These are phyloP conservation scores for Lophochroa leadbeateri DNA, from an alignment of 2,113 vertebrate genomes.

Conservation along the genomic window DNA sequence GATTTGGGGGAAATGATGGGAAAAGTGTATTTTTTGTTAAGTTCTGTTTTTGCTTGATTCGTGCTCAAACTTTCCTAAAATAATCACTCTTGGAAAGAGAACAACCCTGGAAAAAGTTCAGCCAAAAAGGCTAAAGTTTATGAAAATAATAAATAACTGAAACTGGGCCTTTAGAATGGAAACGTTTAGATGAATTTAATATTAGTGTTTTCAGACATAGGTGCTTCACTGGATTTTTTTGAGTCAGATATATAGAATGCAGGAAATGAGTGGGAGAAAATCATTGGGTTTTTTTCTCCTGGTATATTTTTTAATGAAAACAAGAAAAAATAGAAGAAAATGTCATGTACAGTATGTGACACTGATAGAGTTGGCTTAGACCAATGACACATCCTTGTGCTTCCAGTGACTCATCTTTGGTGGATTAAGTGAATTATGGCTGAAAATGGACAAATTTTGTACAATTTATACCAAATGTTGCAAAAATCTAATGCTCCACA, in stretches of 20 bases:
- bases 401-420: conserved; percentile 5
- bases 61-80: conserved; percentile 42
- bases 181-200: conserved; percentile 44
- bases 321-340: conserved; percentile 29
- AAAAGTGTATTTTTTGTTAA: conserved; percentile 7
- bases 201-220: conserved; percentile 8
- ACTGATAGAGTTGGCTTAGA: not conserved
- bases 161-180: conserved; percentile 50
- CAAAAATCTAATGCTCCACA: not conserved
- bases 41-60: conserved; percentile 14
- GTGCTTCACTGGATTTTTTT: not conserved
- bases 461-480: not conserved
- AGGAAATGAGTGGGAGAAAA: conserved; percentile 32
- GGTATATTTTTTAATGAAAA: not conserved
- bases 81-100: conserved; percentile 44
- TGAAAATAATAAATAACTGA: conserved; percentile 50
- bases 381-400: not conserved
- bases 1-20: conserved; percentile 16
- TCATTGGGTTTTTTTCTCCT: not conserved
- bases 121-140: conserved; percentile 61
- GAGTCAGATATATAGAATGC: not conserved
- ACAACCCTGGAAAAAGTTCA: conserved; percentile 35
- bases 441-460: not conserved
- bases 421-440: not conserved
- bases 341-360: not conserved